Evolutionary conservation across 2,888 invertebrate genomes (phyloP).

Genomic region (Caenorhabditis angaria): DNA sequence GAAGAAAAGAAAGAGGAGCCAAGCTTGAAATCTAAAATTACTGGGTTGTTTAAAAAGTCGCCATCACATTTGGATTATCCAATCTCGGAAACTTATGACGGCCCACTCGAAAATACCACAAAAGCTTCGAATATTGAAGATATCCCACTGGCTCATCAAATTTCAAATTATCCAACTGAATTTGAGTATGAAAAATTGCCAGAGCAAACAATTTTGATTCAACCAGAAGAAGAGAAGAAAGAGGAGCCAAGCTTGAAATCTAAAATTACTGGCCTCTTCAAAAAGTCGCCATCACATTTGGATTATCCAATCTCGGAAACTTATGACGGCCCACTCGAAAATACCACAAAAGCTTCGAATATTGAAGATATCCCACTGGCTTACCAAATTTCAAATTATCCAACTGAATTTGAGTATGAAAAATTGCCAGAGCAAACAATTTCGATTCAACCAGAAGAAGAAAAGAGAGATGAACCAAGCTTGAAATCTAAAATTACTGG

Average conservation of each 20-base stretch:
- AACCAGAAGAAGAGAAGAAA: constrained; percentile 15
- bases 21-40: constrained; percentile 20
- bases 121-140: constrained; percentile 9
- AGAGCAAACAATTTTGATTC: constrained; percentile 10
- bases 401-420: constrained; percentile 20
- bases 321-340: constrained; percentile 29
- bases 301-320: constrained; percentile 42
- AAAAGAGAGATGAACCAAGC: constrained; percentile 42
- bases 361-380: constrained; percentile 40
- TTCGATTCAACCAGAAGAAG: constrained; percentile 20
- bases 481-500: constrained; percentile 49
- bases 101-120: constrained; percentile 14
- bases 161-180: constrained; percentile 9
- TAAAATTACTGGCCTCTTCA: constrained; percentile 50
- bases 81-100: constrained; percentile 8
- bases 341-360: constrained; percentile 22
- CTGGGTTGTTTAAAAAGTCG: constrained; percentile 24
- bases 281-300: constrained; percentile 39
- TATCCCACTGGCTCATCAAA: constrained; percentile 4
- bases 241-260: constrained; percentile 10
- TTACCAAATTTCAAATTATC: constrained; percentile 10
- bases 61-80: constrained; percentile 15
- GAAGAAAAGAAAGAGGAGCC: constrained; percentile 21
- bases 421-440: constrained; percentile 15
- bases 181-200: constrained; percentile 13